phyloP scores from a whole-genome alignment of 2,797 vertebrate species.

The Anguilla obscura region DNA sequence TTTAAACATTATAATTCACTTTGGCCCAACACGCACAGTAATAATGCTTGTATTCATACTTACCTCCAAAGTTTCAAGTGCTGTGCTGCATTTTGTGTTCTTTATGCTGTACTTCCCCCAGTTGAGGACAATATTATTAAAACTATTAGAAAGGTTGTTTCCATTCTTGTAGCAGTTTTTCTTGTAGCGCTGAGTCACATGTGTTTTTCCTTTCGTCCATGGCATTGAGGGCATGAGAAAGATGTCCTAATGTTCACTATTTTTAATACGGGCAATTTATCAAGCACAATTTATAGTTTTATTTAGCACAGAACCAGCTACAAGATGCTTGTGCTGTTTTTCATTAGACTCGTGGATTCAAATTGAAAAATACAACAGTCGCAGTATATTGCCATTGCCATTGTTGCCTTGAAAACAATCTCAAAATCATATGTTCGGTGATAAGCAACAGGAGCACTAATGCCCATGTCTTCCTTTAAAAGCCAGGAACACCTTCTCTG shows the following conservation, averaged over 20 bases:
- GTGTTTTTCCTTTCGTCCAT: not conserved
- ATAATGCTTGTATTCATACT: not conserved
- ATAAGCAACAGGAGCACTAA: slow-evolving; percentile 57
- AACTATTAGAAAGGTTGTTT: not conserved
- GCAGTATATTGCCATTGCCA: slow-evolving; percentile 40
- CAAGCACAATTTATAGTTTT: no score
- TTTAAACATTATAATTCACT: no score
- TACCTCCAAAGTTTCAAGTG: not conserved
- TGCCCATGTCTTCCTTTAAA: slow-evolving; percentile 35
- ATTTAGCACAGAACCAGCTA: slow-evolving; percentile 28
- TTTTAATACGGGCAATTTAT: no score
- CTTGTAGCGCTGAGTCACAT: not conserved
- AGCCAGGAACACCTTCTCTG: slow-evolving; percentile 39
- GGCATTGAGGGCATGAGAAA: slow-evolving; percentile 34
- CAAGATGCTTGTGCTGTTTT: slow-evolving; percentile 42
- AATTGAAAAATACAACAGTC: slow-evolving; percentile 52
- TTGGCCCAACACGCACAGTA: not conserved
- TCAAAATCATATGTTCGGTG: slow-evolving; percentile 46
- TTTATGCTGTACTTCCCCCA: not conserved
- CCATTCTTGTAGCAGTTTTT: not conserved
- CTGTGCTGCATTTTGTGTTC: not conserved
- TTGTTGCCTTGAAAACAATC: slow-evolving; percentile 38
- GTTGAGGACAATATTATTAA: not conserved
- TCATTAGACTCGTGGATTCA: slow-evolving; percentile 36
- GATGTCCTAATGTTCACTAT: slow-evolving; percentile 45